Conservation (phyloP, 2,797 vertebrate genomes). For the Gambusia yucatana region DNA sequence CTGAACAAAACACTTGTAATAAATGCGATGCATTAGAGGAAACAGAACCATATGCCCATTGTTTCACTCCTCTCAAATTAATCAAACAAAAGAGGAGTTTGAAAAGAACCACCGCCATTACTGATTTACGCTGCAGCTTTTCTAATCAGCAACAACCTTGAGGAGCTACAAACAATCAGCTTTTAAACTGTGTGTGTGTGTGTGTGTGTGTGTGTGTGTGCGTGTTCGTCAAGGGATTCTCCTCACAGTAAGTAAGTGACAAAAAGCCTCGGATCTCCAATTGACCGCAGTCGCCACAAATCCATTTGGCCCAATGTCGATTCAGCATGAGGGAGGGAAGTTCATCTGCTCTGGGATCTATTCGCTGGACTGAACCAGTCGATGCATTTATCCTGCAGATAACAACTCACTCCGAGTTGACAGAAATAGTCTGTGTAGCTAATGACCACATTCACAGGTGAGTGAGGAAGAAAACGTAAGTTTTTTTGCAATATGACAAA, state of each 20-base stretch:
- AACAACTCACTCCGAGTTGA: not conserved
- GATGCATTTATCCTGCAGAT: constrained; percentile 38
- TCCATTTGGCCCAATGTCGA: constrained; percentile 54
- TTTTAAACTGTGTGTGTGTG: constrained; percentile 25
- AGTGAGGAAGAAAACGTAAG: not conserved
- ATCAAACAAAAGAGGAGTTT: constrained; percentile 38
- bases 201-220: constrained; percentile 45
- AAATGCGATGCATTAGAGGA: not conserved
- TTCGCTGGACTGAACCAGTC: constrained; percentile 24
- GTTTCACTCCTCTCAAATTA: constrained; percentile 16
- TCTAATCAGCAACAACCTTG: constrained; percentile 61
- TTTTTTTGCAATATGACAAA: not conserved
- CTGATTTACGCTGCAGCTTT: constrained; percentile 63
- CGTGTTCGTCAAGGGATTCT: constrained; percentile 51
- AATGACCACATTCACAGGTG: not conserved
- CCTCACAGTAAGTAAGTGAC: constrained; percentile 57
- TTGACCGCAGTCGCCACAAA: constrained; percentile 62
- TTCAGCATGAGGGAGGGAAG: constrained; percentile 41
- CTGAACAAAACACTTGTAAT: not conserved
- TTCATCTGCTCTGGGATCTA: constrained; percentile 42
- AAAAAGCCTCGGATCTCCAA: constrained; percentile 63
- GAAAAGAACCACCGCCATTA: constrained; percentile 44
- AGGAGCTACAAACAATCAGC: constrained; percentile 49
- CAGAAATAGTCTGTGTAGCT: not conserved
- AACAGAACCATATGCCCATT: not conserved